Conservation (phyloP, 2,113 vertebrate genomes). For the Odontophorus gujanensis region DNA sequence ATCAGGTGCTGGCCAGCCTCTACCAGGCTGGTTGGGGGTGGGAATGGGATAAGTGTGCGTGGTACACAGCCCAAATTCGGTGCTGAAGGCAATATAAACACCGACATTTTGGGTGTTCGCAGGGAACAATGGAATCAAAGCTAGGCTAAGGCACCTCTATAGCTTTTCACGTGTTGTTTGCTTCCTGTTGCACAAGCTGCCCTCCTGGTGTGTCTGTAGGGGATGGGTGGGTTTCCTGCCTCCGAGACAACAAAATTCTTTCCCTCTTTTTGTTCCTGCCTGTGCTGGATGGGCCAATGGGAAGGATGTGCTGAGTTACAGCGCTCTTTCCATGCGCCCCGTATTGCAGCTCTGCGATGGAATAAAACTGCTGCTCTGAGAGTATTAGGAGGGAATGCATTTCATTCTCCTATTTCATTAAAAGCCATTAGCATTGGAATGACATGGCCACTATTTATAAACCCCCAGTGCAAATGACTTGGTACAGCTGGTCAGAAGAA, state of each 20-base stretch:
- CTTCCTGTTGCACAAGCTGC: neutral
- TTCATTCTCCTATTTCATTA: slow-evolving; percentile 29
- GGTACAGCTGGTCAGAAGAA: slow-evolving; percentile 41
- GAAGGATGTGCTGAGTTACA: slow-evolving; percentile 27
- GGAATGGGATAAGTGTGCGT: neutral
- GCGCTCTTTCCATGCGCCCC: neutral
- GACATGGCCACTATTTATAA: slow-evolving; percentile 50
- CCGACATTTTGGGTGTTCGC: neutral
- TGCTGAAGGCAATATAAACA: neutral
- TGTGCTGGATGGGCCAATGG: neutral
- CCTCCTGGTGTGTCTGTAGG: neutral
- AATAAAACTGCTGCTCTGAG: neutral
- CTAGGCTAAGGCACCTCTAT: neutral
- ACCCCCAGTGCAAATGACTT: neutral
- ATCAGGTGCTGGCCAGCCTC: neutral
- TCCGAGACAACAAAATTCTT: slow-evolving; percentile 34
- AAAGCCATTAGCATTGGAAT: slow-evolving; percentile 43
- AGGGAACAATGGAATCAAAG: neutral
- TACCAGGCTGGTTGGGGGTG: neutral
- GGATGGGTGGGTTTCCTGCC: slow-evolving; percentile 69
- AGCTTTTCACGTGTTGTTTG: neutral
- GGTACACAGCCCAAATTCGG: neutral
- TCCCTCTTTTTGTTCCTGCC: slow-evolving; percentile 54
- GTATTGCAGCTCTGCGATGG: neutral
- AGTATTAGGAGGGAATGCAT: neutral